These are phyloP conservation scores for Semicossyphus pulcher DNA, from an alignment of 2,113 vertebrate genomes.

Conservation along the genomic window DNA sequence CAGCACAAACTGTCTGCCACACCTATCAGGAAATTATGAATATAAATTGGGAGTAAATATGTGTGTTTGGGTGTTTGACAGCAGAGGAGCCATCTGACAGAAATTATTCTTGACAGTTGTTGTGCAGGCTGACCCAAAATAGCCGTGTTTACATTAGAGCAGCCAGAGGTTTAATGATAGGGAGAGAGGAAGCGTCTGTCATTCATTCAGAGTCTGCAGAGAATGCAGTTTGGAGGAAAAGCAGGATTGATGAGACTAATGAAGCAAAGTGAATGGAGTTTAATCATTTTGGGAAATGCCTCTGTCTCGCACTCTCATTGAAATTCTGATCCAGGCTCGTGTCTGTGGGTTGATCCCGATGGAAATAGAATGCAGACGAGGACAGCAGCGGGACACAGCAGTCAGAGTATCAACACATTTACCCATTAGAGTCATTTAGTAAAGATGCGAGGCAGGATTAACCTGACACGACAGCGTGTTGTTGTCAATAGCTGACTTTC, in stretches of 20 bases:
- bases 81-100: constrained; percentile 36
- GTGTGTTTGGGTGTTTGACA: constrained; percentile 26
- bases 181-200: constrained; percentile 16
- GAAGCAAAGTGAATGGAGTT: constrained; percentile 64
- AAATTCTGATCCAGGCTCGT: constrained; percentile 48
- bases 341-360: constrained; percentile 37
- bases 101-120: constrained; percentile 38
- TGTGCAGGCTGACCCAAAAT: constrained; percentile 45
- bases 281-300: constrained; percentile 66
- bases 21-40: constrained; percentile 28
- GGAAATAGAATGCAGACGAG: constrained; percentile 45
- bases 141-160: constrained; percentile 31
- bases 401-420: constrained; percentile 4
- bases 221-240: constrained; percentile 37
- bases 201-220: constrained; percentile 33
- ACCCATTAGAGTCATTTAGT: constrained; percentile 34
- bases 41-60: constrained; percentile 25
- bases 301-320: constrained; percentile 48
- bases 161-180: constrained; percentile 43
- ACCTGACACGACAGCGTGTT: constrained; percentile 1
- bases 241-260: constrained; percentile 64
- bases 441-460: constrained; percentile 15
- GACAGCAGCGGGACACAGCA: constrained; percentile 25
- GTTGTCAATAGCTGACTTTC: constrained; percentile 6
- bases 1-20: background rate